phyloP scores from a whole-genome alignment of 2,888 invertebrate species.

The Actias luna region DNA sequence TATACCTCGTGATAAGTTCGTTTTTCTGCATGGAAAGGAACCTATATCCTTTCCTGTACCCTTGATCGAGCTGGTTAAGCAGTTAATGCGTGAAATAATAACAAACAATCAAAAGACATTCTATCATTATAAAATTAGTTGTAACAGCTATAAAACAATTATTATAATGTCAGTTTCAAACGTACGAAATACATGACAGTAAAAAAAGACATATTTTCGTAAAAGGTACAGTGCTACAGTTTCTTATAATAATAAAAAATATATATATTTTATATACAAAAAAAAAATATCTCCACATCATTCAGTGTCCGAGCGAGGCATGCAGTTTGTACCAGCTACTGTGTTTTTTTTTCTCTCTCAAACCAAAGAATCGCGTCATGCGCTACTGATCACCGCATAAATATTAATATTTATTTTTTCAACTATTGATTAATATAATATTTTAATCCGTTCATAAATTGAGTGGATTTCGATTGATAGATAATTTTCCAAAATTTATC shows the following conservation, averaged over 20 bases:
- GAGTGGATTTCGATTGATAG: slow-evolving; percentile 60
- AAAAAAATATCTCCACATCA: slow-evolving; percentile 58
- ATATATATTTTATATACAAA: slow-evolving; percentile 24
- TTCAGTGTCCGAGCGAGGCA: slow-evolving; percentile 58
- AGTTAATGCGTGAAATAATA: no score
- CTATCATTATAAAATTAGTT: no score
- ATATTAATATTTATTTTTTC: slow-evolving; percentile 57
- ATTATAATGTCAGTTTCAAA: no score
- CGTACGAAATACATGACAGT: no score
- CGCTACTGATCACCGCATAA: slow-evolving; percentile 57
- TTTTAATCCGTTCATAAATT: slow-evolving; percentile 57
- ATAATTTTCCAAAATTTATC: slow-evolving; percentile 32
- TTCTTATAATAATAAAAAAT: not conserved
- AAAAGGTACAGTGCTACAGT: not conserved
- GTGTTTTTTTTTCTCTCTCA: slow-evolving; percentile 54
- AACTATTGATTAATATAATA: slow-evolving; percentile 58
- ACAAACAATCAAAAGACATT: no score
- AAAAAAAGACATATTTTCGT: no score
- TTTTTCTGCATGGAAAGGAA: no score
- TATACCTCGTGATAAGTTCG: no score
- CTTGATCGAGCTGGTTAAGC: no score
- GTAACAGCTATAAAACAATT: no score
- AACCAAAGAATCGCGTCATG: slow-evolving; percentile 61
- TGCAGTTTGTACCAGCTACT: slow-evolving; percentile 67
- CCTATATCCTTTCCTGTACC: no score